A percentile compares a stretch with the other conserved stretches of the same genome.
Evolutionary conservation across 2,888 invertebrate species (phyloP).

Genomic region (Lasioglossum zephyrum): DNA sequence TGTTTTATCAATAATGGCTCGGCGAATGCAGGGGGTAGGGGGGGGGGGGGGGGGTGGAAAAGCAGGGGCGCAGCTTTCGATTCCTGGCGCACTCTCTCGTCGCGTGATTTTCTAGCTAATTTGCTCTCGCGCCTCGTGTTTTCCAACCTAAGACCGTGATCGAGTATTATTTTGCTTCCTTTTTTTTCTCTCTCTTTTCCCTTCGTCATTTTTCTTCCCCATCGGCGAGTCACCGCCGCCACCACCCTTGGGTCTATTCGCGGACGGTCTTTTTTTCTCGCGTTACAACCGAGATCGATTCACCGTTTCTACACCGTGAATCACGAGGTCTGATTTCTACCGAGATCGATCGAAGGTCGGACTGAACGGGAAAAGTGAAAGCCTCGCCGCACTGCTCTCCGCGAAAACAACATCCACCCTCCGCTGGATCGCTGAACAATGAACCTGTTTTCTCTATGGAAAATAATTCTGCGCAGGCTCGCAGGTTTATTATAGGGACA

Average conservation of each 20-base stretch:
- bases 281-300: slow-evolving; percentile 13
- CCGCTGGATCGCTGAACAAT: slow-evolving; percentile 3
- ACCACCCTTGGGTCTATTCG: slow-evolving; percentile 38
- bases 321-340: background rate
- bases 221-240: background rate
- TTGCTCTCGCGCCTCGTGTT: background rate
- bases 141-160: background rate
- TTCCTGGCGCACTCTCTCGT: background rate
- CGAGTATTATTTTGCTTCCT: background rate
- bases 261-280: slow-evolving; percentile 28
- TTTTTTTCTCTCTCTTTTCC: background rate
- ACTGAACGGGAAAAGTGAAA: background rate
- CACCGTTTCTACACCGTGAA: background rate
- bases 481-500: background rate
- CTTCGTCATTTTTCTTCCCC: background rate
- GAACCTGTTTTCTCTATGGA: background rate
- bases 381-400: background rate
- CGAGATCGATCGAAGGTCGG: background rate
- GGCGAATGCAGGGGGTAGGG: background rate
- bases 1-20: slow-evolving; percentile 23
- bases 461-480: background rate
- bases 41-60: background rate
- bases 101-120: slow-evolving; percentile 3
- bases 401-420: background rate
- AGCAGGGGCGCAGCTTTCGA: background rate